These are phyloP conservation scores for Porites australiensis DNA, from an alignment of 64 coral and sea anemone genomes.

Conservation along the genomic window DNA sequence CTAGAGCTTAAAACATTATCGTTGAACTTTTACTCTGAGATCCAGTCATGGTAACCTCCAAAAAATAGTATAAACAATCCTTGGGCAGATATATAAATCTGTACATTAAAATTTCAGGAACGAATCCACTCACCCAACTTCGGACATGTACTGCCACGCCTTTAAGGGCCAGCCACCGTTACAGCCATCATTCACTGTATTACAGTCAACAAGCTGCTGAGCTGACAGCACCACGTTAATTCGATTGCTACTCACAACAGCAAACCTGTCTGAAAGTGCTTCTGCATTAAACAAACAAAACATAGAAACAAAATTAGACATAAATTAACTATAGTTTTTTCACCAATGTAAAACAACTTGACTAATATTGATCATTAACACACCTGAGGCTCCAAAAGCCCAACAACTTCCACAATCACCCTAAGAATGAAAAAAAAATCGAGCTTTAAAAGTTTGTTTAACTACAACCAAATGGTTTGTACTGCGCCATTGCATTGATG, in stretches of 20 bases:
- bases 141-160: conserved; percentile 88
- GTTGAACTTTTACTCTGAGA: too few relatives aligned
- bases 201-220: conserved; percentile 90
- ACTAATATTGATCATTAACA: neutral
- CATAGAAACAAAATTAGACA: neutral
- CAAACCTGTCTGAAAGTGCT: conserved; percentile 86
- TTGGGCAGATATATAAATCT: too few relatives aligned
- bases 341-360: neutral
- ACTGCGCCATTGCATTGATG: too few relatives aligned
- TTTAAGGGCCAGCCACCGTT: conserved; percentile 77
- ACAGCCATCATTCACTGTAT: conserved; percentile 67
- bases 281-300: conserved; percentile 56
- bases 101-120: too few relatives aligned
- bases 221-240: conserved; percentile 87
- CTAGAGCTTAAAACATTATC: too few relatives aligned
- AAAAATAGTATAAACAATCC: too few relatives aligned
- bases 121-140: conserved; percentile 59
- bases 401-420: conserved; percentile 84
- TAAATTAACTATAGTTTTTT: too few relatives aligned
- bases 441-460: too few relatives aligned
- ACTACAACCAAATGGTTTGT: too few relatives aligned
- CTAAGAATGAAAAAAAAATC: conserved; percentile 2
- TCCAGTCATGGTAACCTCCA: too few relatives aligned
- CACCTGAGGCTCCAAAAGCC: conserved; percentile 95
- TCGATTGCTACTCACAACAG: conserved; percentile 74